Evolutionary conservation across 2,888 invertebrate genomes (phyloP).

Genomic region (Helicoverpa assulta): DNA sequence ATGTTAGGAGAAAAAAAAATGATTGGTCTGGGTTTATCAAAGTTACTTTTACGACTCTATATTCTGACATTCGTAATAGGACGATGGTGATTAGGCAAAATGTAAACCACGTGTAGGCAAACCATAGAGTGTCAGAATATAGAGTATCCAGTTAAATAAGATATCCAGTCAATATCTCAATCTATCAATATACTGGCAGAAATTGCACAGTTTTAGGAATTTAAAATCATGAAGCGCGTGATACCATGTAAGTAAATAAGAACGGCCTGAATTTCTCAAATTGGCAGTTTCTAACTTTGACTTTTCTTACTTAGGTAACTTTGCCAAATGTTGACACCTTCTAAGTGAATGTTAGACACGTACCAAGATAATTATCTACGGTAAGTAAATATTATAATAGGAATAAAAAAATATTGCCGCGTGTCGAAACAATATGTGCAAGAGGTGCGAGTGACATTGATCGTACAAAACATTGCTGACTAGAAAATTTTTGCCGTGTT

Average conservation of each 20-base stretch:
- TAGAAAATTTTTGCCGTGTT: too few relatives aligned
- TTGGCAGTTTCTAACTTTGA: conserved; percentile 31
- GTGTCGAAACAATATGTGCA: conserved; percentile 11
- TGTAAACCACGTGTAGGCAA: too few relatives aligned
- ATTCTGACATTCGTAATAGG: too few relatives aligned
- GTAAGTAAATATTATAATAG: conserved; percentile 47
- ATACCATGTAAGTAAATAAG: conserved; percentile 44
- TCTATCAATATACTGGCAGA: too few relatives aligned
- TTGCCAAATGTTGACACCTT: conserved; percentile 13
- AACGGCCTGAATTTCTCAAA: conserved; percentile 46
- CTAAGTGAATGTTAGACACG: conserved; percentile 42
- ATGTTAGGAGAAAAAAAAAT: too few relatives aligned
- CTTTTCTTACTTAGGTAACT: too few relatives aligned
- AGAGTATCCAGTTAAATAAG: too few relatives aligned
- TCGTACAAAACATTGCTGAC: conserved; percentile 4
- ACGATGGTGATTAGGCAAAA: too few relatives aligned
- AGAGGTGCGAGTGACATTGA: conserved; percentile 38
- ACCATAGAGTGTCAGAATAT: too few relatives aligned
- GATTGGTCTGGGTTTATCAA: too few relatives aligned
- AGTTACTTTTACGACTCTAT: too few relatives aligned
- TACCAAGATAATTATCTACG: conserved; percentile 40
- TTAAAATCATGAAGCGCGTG: conserved; percentile 25
- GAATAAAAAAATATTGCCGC: conserved; percentile 25
- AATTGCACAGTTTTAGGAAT: not conserved
- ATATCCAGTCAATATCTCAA: too few relatives aligned